A percentile compares a stretch with the other conserved stretches of the same genome.
These are phyloP conservation scores for Progne subis DNA, from an alignment of 2,113 vertebrate genomes.

Conservation along the genomic window DNA sequence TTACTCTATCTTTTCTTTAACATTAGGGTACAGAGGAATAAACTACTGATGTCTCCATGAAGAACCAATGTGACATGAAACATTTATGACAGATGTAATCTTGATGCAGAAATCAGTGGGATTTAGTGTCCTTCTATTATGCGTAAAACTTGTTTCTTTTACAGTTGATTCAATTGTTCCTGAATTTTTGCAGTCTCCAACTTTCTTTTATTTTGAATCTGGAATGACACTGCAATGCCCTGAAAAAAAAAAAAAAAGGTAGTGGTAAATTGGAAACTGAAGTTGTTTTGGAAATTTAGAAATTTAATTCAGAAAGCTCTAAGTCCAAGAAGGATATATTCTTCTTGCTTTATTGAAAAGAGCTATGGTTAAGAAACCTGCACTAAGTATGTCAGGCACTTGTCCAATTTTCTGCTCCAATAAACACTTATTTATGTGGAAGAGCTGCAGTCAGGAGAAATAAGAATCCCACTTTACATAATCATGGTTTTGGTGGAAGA, in stretches of 20 bases:
- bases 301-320: background rate
- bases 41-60: background rate
- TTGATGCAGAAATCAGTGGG: background rate
- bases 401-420: background rate
- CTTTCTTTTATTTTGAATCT: background rate
- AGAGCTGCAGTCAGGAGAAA: background rate
- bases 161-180: background rate
- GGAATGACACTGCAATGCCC: background rate
- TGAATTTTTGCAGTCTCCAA: background rate
- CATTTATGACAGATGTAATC: background rate
- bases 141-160: background rate
- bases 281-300: background rate
- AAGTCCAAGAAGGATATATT: background rate
- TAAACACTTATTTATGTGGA: background rate
- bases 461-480: background rate
- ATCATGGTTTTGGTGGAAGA: background rate
- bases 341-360: background rate
- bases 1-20: background rate
- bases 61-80: background rate
- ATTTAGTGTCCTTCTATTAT: background rate
- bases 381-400: background rate
- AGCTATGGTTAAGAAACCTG: background rate
- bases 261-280: background rate
- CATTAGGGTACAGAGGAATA: background rate
- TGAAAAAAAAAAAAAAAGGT: background rate